A percentile compares a stretch with the other conserved stretches of the same genome.
These are phyloP conservation scores for Anthoscopus minutus DNA, from an alignment of 2,113 vertebrate genomes.

Conservation along the genomic window DNA sequence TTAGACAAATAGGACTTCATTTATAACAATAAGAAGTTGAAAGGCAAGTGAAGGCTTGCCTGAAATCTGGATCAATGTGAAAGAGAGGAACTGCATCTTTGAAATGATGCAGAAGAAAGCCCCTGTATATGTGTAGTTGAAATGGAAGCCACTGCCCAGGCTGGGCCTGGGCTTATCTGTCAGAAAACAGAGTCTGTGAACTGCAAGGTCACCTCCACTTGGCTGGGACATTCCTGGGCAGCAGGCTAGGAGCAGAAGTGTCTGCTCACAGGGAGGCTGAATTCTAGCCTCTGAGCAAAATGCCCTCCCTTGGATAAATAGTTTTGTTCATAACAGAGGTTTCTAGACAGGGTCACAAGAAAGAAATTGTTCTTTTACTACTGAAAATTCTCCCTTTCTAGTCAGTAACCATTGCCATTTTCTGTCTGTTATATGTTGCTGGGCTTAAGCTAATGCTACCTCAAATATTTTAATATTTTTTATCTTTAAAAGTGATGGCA, in stretches of 20 bases:
- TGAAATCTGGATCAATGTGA: background rate
- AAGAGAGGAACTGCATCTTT: background rate
- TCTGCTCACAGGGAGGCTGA: background rate
- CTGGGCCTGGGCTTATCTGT: background rate
- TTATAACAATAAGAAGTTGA: too few species aligned
- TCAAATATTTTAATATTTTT: background rate
- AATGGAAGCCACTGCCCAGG: background rate
- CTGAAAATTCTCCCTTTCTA: background rate
- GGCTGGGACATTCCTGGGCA: background rate
- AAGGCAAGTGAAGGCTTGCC: conserved; percentile 1
- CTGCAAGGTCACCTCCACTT: background rate
- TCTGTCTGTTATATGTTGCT: background rate
- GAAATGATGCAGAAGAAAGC: background rate
- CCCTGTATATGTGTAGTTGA: background rate
- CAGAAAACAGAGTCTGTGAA: background rate
- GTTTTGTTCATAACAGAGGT: background rate
- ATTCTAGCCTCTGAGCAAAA: background rate
- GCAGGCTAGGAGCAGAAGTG: background rate
- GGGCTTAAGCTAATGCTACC: background rate
- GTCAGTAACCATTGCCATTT: background rate
- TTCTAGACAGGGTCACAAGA: background rate
- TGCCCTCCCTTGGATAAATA: background rate
- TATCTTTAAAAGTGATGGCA: background rate
- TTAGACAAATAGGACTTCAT: too few species aligned
- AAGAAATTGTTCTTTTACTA: background rate